Conservation (phyloP, 2,113 vertebrate genomes). For the Semnopithecus entellus region DNA sequence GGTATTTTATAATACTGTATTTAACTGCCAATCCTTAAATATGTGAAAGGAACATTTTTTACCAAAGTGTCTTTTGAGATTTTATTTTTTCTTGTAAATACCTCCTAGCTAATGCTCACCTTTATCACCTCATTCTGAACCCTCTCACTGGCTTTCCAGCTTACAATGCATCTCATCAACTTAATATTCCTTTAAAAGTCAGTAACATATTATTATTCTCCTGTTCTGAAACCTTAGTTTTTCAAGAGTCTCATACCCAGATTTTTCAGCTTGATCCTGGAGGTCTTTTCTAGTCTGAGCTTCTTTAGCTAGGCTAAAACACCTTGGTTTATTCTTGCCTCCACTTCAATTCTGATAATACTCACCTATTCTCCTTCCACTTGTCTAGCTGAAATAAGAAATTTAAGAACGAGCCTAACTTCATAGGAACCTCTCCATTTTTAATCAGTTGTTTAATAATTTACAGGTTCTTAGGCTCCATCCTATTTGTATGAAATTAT, state of each 20-base stretch:
- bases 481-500: neutral
- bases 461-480: neutral
- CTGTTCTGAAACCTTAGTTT: neutral
- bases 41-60: neutral
- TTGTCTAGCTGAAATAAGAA: neutral
- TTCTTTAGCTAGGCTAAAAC: neutral
- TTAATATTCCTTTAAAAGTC: slow-evolving; percentile 1
- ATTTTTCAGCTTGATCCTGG: neutral
- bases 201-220: neutral
- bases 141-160: neutral
- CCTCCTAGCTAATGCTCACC: neutral
- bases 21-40: neutral
- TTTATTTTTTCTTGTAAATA: neutral
- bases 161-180: neutral
- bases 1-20: slow-evolving; percentile 32
- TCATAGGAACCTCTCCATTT: neutral
- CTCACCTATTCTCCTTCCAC: neutral
- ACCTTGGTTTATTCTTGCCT: neutral
- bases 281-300: neutral
- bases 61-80: neutral
- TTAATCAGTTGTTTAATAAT: neutral
- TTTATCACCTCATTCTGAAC: neutral
- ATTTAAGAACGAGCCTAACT: neutral
- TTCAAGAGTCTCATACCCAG: neutral
- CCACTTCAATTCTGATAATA: neutral